Conservation (phyloP, 2,113 vertebrate genomes). For the Todiramphus saurophagus region DNA sequence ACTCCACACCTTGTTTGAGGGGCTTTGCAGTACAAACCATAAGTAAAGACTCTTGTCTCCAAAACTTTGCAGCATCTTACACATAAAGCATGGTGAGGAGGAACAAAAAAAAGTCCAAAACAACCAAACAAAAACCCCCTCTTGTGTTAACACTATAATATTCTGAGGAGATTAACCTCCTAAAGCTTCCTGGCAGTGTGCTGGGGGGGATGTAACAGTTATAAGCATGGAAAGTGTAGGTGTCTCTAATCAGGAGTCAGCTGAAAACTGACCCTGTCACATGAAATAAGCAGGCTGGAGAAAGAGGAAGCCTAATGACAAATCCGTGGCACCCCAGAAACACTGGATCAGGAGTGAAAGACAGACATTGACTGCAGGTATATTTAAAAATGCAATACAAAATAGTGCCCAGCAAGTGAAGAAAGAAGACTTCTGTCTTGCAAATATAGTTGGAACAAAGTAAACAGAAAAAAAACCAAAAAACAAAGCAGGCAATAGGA, state of each 20-base stretch:
- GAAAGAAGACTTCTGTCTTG: background rate
- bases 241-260: background rate
- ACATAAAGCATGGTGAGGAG: background rate
- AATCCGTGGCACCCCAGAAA: background rate
- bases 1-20: no score
- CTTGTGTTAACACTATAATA: background rate
- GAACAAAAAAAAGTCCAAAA: background rate
- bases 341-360: background rate
- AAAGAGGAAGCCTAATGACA: background rate
- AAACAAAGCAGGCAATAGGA: background rate
- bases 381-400: background rate
- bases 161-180: background rate
- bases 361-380: background rate
- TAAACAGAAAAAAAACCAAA: background rate
- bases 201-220: background rate
- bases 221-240: background rate
- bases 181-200: background rate
- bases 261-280: background rate
- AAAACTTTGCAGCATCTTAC: background rate
- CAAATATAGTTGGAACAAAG: background rate
- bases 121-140: background rate
- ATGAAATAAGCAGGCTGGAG: background rate
- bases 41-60: background rate
- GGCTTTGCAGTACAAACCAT: background rate
- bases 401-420: background rate